Evolutionary conservation across 2,888 invertebrate species (phyloP), one percentile per base, ranked within the genome.

Genomic region (Sipha maydis): DNA sequence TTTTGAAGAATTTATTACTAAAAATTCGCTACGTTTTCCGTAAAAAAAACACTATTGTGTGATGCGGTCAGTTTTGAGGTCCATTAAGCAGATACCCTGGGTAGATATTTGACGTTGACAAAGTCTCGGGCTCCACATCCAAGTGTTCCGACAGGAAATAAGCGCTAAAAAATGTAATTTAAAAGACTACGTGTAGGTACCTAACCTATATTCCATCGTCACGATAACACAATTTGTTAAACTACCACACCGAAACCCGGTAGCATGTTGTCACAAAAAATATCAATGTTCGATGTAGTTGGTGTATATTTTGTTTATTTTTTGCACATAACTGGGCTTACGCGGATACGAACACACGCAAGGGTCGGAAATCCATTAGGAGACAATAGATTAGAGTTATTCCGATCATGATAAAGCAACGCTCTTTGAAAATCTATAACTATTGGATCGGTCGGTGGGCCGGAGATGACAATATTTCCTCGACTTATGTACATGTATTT

Each of bases 61-160:
- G 73, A 73, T 88, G 88, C 75, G 88, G 88, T 88, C 88, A 88
- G 88, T 88, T 88, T 88, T 88, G 88, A 88, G 88, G 88, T 88
- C 80, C 88, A 88, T 88, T 88, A 88, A 38, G 88, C 4, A 8
- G 76, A 41, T 7, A 48, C 73, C 88, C 88, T 67, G 88, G 75
- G 86, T n/a, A 38, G 88, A 80, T 28, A 14, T 88, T 17, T 75
- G 88, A 80, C 88, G 14, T 73, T 82, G 88, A 88, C 80, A 69
- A 34, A 88, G 76, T 86, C n/a, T 7, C 25, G 31, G 48, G 88
- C 48, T 48, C 48, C 31, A 38, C 38, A 48, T 61, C 38, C 38
- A 75, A 76, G 28, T 25, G 76, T 77, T 31, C 84, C 76, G 84
- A 76, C 77, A 67, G 77, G 85, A 85, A 78, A 78, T 19, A n/a